A percentile compares a stretch with the other conserved stretches of the same genome.
These are phyloP conservation scores for Scaptomyza tumidula DNA, from an alignment of 2,888 invertebrate species.

Conservation along the genomic window DNA sequence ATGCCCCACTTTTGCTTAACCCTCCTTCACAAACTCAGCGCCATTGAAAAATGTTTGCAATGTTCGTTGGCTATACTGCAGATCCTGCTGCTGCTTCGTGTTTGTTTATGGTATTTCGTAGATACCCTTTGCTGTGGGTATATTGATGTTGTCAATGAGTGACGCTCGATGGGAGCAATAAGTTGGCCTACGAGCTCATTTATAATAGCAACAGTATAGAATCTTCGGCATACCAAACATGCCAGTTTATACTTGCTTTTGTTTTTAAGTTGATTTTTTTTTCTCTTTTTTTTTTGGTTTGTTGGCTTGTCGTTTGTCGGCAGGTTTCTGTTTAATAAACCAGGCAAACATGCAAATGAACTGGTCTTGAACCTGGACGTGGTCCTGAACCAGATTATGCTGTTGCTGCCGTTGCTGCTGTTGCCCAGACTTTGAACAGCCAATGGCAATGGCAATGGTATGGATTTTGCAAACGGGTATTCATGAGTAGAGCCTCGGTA, in stretches of 20 bases:
- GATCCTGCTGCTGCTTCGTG: constrained; percentile 23
- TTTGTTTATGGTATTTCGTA: background rate
- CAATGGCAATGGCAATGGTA: constrained; percentile 41
- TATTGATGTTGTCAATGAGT: background rate
- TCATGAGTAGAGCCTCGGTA: constrained; percentile 50
- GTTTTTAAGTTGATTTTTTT: background rate
- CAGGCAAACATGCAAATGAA: constrained; percentile 54
- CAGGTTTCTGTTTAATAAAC: constrained; percentile 52
- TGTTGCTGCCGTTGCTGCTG: constrained; percentile 6
- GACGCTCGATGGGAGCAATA: background rate
- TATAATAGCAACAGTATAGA: background rate
- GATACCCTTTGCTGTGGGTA: background rate
- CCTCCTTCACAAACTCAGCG: background rate
- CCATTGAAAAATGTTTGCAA: constrained; percentile 46
- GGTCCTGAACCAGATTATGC: constrained; percentile 12
- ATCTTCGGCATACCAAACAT: background rate
- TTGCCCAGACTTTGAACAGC: constrained; percentile 13
- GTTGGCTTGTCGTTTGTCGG: constrained; percentile 9
- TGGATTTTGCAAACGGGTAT: constrained; percentile 49
- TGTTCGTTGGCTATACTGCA: constrained; percentile 42
- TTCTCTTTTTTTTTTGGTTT: background rate
- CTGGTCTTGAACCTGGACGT: constrained; percentile 29
- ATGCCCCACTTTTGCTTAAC: background rate
- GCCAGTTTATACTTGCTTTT: background rate
- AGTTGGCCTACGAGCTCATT: background rate